phyloP scores from a whole-genome alignment of 2,113 vertebrate genomes.

The Engystomops pustulosus region DNA sequence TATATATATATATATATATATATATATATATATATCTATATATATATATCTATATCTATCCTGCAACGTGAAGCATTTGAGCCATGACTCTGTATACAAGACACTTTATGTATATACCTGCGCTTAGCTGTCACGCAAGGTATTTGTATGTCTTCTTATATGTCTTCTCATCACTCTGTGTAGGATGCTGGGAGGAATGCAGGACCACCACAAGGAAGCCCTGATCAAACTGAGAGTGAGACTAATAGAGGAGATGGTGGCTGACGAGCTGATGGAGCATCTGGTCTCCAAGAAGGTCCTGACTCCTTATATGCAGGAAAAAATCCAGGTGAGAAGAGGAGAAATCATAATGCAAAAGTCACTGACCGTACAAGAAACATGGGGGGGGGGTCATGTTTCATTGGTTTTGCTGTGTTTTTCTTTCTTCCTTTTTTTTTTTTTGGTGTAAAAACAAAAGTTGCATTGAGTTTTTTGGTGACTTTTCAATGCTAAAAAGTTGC shows the following conservation, averaged over 20 bases:
- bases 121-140: background rate
- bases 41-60: too few species aligned
- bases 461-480: too few species aligned
- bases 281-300: constrained; percentile 75
- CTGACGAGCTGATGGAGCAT: constrained; percentile 74
- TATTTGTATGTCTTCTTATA: too few species aligned
- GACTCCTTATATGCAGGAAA: constrained; percentile 75
- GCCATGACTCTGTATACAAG: background rate
- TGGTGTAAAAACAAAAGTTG: too few species aligned
- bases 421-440: too few species aligned
- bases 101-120: background rate
- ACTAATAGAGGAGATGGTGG: constrained; percentile 73
- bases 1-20: too few species aligned
- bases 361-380: too few species aligned
- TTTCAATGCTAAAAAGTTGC: too few species aligned
- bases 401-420: too few species aligned
- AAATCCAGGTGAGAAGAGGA: constrained; percentile 5
- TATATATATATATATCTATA: too few species aligned
- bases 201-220: constrained; percentile 73
- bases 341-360: too few species aligned
- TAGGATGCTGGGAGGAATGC: constrained; percentile 74
- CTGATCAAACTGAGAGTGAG: constrained; percentile 73
- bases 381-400: too few species aligned
- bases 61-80: background rate
- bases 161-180: background rate